phyloP scores from a whole-genome alignment of 2,113 vertebrate genomes.

The Sceloporus tristichus region DNA sequence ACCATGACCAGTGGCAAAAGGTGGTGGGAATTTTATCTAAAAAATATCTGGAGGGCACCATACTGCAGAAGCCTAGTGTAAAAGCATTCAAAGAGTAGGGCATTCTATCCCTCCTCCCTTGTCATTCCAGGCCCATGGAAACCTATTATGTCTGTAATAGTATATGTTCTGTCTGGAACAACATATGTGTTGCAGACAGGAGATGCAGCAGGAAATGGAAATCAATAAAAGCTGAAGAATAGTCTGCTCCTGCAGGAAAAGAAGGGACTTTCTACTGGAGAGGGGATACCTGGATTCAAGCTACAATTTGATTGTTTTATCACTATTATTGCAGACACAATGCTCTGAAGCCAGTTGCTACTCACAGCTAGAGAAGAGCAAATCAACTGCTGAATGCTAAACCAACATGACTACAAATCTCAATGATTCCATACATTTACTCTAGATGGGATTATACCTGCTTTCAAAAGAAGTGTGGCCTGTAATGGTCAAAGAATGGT shows the following conservation, averaged over 20 bases:
- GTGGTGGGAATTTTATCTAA: neutral
- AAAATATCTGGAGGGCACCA: neutral
- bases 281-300: neutral
- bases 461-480: too few relatives aligned
- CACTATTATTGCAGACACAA: neutral
- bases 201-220: neutral
- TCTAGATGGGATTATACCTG: too few relatives aligned
- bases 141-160: too few relatives aligned
- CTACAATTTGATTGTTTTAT: neutral
- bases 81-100: neutral
- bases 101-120: neutral
- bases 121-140: neutral
- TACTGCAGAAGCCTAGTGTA: neutral
- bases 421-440: too few relatives aligned
- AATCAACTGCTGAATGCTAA: too few relatives aligned
- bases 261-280: neutral
- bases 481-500: too few relatives aligned
- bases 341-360: too few relatives aligned
- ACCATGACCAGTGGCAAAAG: neutral
- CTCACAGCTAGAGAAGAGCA: too few relatives aligned
- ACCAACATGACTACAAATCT: too few relatives aligned
- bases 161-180: neutral
- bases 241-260: neutral
- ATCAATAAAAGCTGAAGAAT: neutral
- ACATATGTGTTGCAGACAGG: neutral